These are phyloP conservation scores for Troides aeacus DNA, from an alignment of 2,888 invertebrate genomes.

Conservation along the genomic window DNA sequence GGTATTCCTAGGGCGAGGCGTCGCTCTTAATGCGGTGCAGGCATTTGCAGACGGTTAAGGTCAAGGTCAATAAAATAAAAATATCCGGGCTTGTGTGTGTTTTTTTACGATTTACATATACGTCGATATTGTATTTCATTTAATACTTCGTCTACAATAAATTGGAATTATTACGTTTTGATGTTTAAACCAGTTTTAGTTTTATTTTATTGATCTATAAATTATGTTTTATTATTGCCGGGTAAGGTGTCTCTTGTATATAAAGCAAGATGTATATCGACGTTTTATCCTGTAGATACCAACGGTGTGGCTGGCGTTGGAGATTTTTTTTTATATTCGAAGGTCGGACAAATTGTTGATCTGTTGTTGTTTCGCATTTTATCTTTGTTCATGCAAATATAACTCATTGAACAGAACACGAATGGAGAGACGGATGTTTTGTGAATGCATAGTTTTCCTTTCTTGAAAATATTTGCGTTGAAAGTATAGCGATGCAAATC, in stretches of 20 bases:
- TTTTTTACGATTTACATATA: constrained; percentile 6
- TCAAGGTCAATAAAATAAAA: neutral
- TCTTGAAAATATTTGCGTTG: too few relatives aligned
- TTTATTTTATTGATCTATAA: constrained; percentile 18
- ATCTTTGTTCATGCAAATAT: neutral
- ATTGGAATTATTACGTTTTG: constrained; percentile 21
- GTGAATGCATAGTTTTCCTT: too few relatives aligned
- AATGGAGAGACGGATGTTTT: too few relatives aligned
- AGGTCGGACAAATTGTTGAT: neutral
- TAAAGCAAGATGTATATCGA: neutral
- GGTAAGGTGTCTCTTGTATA: neutral
- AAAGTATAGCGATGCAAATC: too few relatives aligned
- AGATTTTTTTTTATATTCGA: neutral
- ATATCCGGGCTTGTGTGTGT: neutral
- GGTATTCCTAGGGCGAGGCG: too few relatives aligned
- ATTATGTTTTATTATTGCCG: constrained; percentile 17
- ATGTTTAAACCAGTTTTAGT: constrained; percentile 12
- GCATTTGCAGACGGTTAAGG: too few relatives aligned
- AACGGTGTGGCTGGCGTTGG: neutral
- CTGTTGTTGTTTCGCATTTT: neutral
- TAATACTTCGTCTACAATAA: constrained; percentile 16
- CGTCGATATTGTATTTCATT: constrained; percentile 20
- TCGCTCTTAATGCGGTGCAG: too few relatives aligned
- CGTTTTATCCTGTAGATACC: neutral
- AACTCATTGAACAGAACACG: neutral